Evolutionary conservation across 2,113 vertebrate species (phyloP), one percentile per base, ranked within the genome.

Genomic region (Sphyrna mokarran): DNA sequence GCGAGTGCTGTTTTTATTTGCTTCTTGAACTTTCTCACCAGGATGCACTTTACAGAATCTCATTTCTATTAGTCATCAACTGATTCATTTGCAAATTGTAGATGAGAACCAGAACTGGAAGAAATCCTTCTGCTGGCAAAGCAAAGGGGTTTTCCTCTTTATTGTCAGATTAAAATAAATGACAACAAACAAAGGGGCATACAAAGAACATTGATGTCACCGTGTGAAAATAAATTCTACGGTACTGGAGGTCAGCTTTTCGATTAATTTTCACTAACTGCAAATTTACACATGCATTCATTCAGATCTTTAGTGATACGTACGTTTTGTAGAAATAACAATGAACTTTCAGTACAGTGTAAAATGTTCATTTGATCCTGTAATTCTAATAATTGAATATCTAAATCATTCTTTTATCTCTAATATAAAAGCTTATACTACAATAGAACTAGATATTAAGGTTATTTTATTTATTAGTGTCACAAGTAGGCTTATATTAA

Each of bases 111-210:
- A 63, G 58, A 61, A 33, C 26, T 87, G 87, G 26, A 61, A n/a
- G 43, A 66, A 63, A 63, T 63, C 33, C 37, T n/a, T 58, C 33
- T 93, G 7, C 6, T 66, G 33, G 58, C n/a, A 63, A 33, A 20
- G 89, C 29, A 93, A 40, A 20, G 29, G 14, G 54, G 18, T 58
- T 33, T 37, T 93, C 37, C 54, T 16, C 22, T 37, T n/a, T 37
- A 63, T n/a, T 66, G 89, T 93, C 26, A 90, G n/a, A 90, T 90
- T 37, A 37, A 93, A 93, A 66, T 91, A 91, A 91, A 14, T 6
- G 13, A 91, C 66, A n/a, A 29, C 58, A 91, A 91, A 66, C n/a
- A 29, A 66, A 91, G 54, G 20, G 29, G 37, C 14, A 37, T 13
- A 63, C 5, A n/a, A 63, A 89, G 13, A 61, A 7, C 29, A 90